Conservation (phyloP, 2,888 invertebrate genomes). For the Nemoura dubitans region DNA sequence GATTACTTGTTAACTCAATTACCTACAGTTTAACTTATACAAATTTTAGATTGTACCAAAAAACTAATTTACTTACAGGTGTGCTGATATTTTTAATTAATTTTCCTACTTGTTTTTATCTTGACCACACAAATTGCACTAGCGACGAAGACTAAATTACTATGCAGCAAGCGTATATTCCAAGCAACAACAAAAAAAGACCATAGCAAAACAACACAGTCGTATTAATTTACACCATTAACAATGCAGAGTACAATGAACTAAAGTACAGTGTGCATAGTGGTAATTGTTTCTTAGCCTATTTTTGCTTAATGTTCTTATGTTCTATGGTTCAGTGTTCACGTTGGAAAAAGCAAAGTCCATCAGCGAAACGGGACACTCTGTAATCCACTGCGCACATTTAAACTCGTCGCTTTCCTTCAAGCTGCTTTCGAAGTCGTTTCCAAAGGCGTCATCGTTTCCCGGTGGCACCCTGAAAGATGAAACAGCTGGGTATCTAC, state of each 20-base stretch:
- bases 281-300: neutral
- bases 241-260: neutral
- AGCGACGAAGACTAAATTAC: neutral
- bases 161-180: neutral
- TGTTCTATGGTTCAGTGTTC: neutral
- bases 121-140: neutral
- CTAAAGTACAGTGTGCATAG: neutral
- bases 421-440: neutral
- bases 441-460: neutral
- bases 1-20: neutral
- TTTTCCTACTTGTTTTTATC: no score
- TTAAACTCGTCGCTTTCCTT: neutral
- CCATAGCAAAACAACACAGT: neutral
- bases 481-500: no score
- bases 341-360: slow-evolving; percentile 7
- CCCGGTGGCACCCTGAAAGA: slow-evolving; percentile 9
- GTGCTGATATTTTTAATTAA: no score
- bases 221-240: neutral
- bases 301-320: neutral
- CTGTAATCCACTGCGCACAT: neutral
- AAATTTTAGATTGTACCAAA: no score
- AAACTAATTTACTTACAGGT: no score
- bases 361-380: slow-evolving; percentile 13
- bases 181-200: neutral
- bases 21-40: no score